A percentile compares a stretch with the other conserved stretches of the same genome.
Evolutionary conservation across 2,888 invertebrate genomes (phyloP).

Genomic region (Myathropa florea): DNA sequence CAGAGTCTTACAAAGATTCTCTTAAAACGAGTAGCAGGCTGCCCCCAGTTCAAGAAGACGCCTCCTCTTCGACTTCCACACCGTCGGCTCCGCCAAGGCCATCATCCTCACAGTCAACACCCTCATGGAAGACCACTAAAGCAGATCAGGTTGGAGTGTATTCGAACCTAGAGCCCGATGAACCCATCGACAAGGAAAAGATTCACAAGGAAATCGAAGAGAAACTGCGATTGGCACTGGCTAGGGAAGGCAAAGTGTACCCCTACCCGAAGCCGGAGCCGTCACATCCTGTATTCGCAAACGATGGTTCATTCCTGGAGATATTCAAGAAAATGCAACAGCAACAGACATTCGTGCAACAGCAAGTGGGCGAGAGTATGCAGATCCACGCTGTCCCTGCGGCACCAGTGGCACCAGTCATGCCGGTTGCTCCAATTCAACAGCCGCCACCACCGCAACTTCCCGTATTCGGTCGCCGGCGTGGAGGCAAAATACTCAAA

Average conservation of each 20-base stretch:
- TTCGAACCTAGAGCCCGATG: constrained; percentile 76
- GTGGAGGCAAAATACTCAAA: constrained; percentile 92
- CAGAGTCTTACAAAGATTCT: constrained; percentile 59
- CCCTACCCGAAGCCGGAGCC: constrained; percentile 85
- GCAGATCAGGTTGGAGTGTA: constrained; percentile 74
- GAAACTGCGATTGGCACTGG: constrained; percentile 78
- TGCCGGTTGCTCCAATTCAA: constrained; percentile 69
- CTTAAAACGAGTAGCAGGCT: constrained; percentile 27
- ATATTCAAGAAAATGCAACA: constrained; percentile 93
- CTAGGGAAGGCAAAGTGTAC: constrained; percentile 80
- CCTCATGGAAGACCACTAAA: constrained; percentile 38
- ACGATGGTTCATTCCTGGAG: constrained; percentile 94
- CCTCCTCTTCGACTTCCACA: constrained; percentile 59
- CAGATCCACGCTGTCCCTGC: constrained; percentile 61
- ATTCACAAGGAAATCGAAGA: constrained; percentile 80
- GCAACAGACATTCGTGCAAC: constrained; percentile 78
- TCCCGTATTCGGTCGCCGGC: constrained; percentile 88
- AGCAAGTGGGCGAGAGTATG: constrained; percentile 64
- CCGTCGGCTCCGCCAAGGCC: constrained; percentile 37
- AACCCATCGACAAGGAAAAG: constrained; percentile 79
- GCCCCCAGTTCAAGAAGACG: constrained; percentile 39
- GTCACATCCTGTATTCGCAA: constrained; percentile 81
- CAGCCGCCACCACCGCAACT: constrained; percentile 80
- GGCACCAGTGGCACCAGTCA: constrained; percentile 43
- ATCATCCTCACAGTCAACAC: constrained; percentile 62